Conservation (phyloP, 2,888 invertebrate species). For the Scrobipalpa atriplicella region DNA sequence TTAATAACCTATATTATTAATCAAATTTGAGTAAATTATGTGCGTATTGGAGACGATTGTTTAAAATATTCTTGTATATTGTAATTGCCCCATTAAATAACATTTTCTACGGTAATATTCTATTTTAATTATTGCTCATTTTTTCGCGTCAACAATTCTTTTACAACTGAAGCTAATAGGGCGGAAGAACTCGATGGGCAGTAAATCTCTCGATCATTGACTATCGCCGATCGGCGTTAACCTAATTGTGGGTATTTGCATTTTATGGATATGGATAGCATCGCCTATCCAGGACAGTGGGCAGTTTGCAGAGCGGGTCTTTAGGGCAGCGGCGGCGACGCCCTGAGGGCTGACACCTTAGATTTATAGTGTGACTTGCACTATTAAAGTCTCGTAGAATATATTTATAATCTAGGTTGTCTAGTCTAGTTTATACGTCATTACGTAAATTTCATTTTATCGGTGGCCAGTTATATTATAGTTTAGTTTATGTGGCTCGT, state of each 20-base stretch:
- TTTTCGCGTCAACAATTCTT: background rate
- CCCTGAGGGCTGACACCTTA: background rate
- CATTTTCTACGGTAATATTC: too few relatives aligned
- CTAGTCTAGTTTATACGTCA: background rate
- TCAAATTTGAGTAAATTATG: too few relatives aligned
- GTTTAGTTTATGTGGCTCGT: background rate
- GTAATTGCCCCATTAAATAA: too few relatives aligned
- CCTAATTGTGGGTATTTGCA: constrained; percentile 37
- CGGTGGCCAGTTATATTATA: background rate
- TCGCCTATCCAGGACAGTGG: constrained; percentile 22
- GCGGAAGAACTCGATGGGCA: constrained; percentile 40
- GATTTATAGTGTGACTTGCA: constrained; percentile 29
- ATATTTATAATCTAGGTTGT: background rate
- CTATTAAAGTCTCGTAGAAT: background rate
- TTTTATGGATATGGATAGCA: constrained; percentile 33
- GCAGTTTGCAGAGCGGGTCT: background rate
- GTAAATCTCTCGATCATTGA: constrained; percentile 45
- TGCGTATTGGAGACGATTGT: too few relatives aligned
- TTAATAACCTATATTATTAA: too few relatives aligned
- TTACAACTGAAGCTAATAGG: constrained; percentile 34
- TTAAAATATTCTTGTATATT: too few relatives aligned
- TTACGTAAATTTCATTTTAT: background rate
- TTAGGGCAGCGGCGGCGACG: background rate
- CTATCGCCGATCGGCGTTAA: constrained; percentile 44
- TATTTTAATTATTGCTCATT: too few relatives aligned